Evolutionary conservation across 2,888 invertebrate genomes (phyloP).

Genomic region (Macroteleia sp.): DNA sequence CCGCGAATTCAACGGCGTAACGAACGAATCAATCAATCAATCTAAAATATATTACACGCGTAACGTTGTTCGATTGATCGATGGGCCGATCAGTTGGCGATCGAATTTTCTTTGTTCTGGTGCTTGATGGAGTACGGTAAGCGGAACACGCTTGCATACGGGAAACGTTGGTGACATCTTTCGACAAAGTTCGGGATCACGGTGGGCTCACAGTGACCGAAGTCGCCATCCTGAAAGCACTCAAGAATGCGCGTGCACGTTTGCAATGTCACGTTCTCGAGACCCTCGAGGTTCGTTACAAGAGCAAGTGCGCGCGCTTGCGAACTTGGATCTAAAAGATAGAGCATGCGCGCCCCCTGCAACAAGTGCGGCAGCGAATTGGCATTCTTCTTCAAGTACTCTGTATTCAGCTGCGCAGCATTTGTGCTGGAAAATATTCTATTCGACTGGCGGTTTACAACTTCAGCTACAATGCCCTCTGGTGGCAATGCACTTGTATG

Average conservation of each 20-base stretch:
- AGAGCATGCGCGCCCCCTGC: slow-evolving; percentile 93
- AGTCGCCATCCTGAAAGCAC: slow-evolving; percentile 90
- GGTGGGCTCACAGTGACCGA: slow-evolving; percentile 91
- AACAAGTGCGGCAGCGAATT: slow-evolving; percentile 90
- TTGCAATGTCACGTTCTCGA: slow-evolving; percentile 85
- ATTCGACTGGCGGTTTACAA: slow-evolving; percentile 85
- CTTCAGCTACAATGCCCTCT: slow-evolving; percentile 85
- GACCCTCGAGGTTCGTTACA: slow-evolving; percentile 85
- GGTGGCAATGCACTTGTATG: slow-evolving; percentile 84
- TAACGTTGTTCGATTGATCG: slow-evolving; percentile 53
- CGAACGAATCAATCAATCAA: slow-evolving; percentile 47
- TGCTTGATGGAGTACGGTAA: slow-evolving; percentile 77
- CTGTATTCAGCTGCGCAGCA: slow-evolving; percentile 86
- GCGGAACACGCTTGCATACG: slow-evolving; percentile 91
- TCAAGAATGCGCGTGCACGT: slow-evolving; percentile 92
- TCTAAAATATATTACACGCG: slow-evolving; percentile 62
- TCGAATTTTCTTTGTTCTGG: slow-evolving; percentile 79
- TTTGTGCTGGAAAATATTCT: slow-evolving; percentile 86
- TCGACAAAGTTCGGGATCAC: too few relatives aligned
- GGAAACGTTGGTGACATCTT: slow-evolving; percentile 90
- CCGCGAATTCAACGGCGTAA: slow-evolving; percentile 39
- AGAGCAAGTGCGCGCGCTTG: slow-evolving; percentile 86
- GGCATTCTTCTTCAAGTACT: slow-evolving; percentile 80
- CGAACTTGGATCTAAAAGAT: slow-evolving; percentile 88
- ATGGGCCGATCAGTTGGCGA: slow-evolving; percentile 77